Conservation (phyloP, 2,888 invertebrate species). For the Apoderus coryli region DNA sequence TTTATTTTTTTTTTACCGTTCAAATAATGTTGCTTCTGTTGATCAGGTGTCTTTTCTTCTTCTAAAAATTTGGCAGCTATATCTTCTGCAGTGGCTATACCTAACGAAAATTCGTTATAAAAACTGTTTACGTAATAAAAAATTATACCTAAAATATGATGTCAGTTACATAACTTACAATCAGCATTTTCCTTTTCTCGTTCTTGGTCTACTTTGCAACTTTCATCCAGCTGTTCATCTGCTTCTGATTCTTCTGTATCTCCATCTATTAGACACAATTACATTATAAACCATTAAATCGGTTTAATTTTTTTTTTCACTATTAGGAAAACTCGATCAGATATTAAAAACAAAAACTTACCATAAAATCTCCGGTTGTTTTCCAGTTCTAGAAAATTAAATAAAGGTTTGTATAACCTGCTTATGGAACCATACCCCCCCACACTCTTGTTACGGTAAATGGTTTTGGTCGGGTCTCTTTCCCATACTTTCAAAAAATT, state of each 20-base stretch:
- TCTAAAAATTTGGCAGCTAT: constrained; percentile 2
- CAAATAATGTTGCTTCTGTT: constrained; percentile 1
- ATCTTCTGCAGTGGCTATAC: constrained; percentile 3
- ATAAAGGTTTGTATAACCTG: no score
- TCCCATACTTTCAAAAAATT: no score
- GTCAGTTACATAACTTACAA: constrained; percentile 1
- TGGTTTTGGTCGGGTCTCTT: no score
- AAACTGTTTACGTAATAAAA: constrained; percentile 1
- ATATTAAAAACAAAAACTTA: constrained; percentile 3
- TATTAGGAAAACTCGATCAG: background rate
- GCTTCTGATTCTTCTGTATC: background rate
- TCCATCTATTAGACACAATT: constrained; percentile 1
- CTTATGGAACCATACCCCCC: no score
- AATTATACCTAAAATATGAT: background rate
- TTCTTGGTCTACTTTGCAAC: constrained; percentile 1
- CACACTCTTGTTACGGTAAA: no score
- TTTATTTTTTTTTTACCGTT: background rate
- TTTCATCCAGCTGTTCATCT: background rate
- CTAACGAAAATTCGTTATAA: constrained; percentile 2
- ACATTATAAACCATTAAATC: constrained; percentile 1
- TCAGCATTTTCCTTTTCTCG: constrained; percentile 3
- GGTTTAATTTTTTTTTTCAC: constrained; percentile 1
- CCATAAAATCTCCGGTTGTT: constrained; percentile 1
- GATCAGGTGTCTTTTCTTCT: constrained; percentile 1
- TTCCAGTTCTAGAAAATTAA: constrained; percentile 3